Evolutionary conservation across 2,797 vertebrate species (phyloP), one percentile per base, ranked within the genome.

Genomic region (Perodicticus potto): DNA sequence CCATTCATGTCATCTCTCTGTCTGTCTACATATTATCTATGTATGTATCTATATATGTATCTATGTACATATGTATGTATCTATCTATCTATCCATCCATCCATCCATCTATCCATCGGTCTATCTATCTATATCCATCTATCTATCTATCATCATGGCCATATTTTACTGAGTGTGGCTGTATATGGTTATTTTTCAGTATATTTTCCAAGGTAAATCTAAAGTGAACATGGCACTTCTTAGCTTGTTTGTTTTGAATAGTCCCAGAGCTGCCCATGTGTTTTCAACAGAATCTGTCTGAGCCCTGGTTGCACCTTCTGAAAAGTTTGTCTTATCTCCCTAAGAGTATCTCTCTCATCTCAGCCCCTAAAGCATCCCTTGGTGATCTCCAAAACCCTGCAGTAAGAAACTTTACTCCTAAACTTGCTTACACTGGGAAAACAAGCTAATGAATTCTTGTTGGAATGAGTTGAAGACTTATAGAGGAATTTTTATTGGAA

Each of bases 321-420:
- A 34, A 34, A 2, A 13, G 25, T 6, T 53, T 29, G 10, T 13
- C 3, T 14, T 5, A 34, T 32, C 10, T 22, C 7, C 22, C 20
- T 20, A 61, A 4, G 5, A 53, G 14, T 16, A 0, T 9, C 0
- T 2, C 5, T 45, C 23, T 27, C 12, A 0, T 6, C 0, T n/a
- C 1, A n/a, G 8, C 49, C 40, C 25, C 2, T 2, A 3, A 25
- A 16, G 49, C 3, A 16, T 5, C 4, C 13, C 2, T 3, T 13
- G 0, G 0, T 6, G 32, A 11, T 12, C 17, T 63, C 27, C 32
- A 0, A 59, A 55, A 37, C 1, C 2, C 89, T 57, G 20, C 0
- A 2, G 20, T 8, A 2, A 4, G 7, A 20, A 76, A 29, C 84
- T 34, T 57, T 3, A 19, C 45, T 59, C 27, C 45, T 7, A 25